Conservation (phyloP, 2,113 vertebrate species). For the Oxyura jamaicensis region DNA sequence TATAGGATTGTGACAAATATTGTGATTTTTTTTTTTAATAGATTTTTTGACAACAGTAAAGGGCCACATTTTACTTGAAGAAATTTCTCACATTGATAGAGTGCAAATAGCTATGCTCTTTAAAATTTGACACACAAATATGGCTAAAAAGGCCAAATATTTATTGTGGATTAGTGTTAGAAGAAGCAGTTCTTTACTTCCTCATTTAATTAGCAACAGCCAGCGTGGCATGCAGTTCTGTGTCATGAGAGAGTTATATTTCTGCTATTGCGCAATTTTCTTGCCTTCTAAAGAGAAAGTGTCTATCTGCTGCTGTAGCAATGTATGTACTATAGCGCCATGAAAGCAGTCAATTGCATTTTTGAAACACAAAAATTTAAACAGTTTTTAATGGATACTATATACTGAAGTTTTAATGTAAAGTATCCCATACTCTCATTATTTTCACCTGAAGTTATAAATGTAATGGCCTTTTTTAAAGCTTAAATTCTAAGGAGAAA, state of each 20-base stretch:
- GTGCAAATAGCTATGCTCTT: background rate
- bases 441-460: background rate
- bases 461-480: background rate
- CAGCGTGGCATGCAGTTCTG: background rate
- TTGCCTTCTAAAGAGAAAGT: background rate
- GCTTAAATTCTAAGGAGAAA: background rate
- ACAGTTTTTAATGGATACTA: fast-evolving
- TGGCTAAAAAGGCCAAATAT: background rate
- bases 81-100: background rate
- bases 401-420: background rate
- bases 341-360: background rate
- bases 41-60: background rate
- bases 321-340: background rate
- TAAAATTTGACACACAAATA: background rate
- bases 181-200: background rate
- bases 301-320: background rate
- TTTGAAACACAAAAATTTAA: background rate
- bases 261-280: background rate
- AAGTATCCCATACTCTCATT: background rate
- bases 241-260: background rate
- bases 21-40: background rate
- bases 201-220: background rate
- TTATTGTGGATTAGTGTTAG: background rate
- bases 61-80: background rate
- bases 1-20: background rate